Evolutionary conservation across 2,113 vertebrate species (phyloP), one percentile per base, ranked within the genome.

Genomic region (Xiphophorus hellerii): DNA sequence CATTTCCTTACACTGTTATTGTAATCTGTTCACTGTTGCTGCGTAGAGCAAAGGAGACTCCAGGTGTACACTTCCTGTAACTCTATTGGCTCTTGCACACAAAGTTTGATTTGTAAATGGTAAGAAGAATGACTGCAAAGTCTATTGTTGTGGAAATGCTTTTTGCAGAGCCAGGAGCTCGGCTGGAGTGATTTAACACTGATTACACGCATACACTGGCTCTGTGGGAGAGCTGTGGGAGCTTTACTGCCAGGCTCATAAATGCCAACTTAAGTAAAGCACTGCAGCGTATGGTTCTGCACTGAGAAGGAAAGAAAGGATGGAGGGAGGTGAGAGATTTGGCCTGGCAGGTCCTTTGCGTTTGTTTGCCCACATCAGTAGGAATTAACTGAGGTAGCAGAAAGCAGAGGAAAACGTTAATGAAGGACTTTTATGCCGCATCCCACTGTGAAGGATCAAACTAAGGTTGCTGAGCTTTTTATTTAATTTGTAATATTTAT

Each of bases 251-350:
- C 80, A 62, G 73, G 13, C 77, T 86, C 86, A 87, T 84, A 82
- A 91, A 87, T 76, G 74, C 84, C 88, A 89, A 74, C 82, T 88
- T 78, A 87, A 75, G 77, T 58, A 85, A 89, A 85, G 83, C 76
- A 77, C 66, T 63, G 75, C 74, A 78, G 85, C 84, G 88, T 83
- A 81, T 69, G 31, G 76, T 79, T 82, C 63, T 69, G 79, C 71
- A 78, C 58, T n/a, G 71, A 66, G 44, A 62, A 33, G 3, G 71
- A 35, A 62, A 30, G 66, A 60, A 35, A 2, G 35, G 2, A 37
- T 3, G 35, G 65, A 71, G 39, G 48, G 68, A 78, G 80, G 74
- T 1, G 1, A 75, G 61, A 72, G 67, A 15, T 84, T 73, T 76
- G 62, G 61, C 9, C 30, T 42, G 61, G 27, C 29, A 70, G 62